Evolutionary conservation across 1,140 invertebrate species (phyloP), one percentile per base, ranked within the genome.

Genomic region (Macrosteles quadrilineatus): DNA sequence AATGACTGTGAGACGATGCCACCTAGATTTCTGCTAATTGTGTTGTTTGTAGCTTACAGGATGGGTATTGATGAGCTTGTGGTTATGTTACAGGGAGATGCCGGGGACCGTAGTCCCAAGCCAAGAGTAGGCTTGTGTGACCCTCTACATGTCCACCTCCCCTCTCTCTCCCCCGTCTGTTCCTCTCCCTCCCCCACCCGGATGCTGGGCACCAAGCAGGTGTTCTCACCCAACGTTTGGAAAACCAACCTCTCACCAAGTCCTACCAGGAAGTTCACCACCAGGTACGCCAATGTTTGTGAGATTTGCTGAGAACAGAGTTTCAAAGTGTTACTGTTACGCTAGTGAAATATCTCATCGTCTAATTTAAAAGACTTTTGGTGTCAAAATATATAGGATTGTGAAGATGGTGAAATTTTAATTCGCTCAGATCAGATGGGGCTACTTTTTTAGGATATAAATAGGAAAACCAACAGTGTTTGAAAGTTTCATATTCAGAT

Each of bases 1-100:
- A 79, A 64, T 87, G 82, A 76, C 82, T 90, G 50, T 93, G 91
- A 3, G 92, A 93, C 17, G 94, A 92, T 74, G 92, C 93, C 1
- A 93, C 91, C 9, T 84, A 91, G 68, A 91, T 90, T n/a, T 93
- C 92, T 78, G 86, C 90, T 68, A 92, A n/a, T n/a, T n/a, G n/a
- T n/a, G n/a, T n/a, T n/a, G n/a, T n/a, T n/a, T n/a, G n/a, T n/a
- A n/a, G n/a, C n/a, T n/a, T n/a, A n/a, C n/a, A n/a, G n/a, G n/a
- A n/a, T n/a, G n/a, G n/a, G n/a, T n/a, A n/a, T n/a, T n/a, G n/a
- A n/a, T n/a, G n/a, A n/a, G n/a, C n/a, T n/a, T n/a, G 90, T 9
- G 83, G 84, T 83, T 85, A 79, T 73, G 32, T 36, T 36, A 14
- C 25, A 59, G 55, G 4, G 66, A 11, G 55, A 59, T 25, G n/a